Conservation (phyloP, 2,113 vertebrate genomes). For the Telmatochromis brachygnathus region DNA sequence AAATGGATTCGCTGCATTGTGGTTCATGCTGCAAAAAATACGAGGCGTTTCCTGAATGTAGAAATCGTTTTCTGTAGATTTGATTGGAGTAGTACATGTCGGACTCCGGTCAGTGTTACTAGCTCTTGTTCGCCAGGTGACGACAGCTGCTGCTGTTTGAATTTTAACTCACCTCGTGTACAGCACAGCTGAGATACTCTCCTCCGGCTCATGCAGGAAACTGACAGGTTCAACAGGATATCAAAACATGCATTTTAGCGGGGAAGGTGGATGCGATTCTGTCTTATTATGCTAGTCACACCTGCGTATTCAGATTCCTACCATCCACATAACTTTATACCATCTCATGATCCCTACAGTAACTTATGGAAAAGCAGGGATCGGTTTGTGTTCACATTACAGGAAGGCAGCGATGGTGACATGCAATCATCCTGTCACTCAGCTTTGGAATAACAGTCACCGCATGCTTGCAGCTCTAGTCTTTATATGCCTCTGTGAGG, state of each 20-base stretch:
- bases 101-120: neutral
- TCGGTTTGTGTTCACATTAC: neutral
- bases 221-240: neutral
- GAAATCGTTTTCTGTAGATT: neutral
- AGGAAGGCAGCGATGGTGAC: neutral
- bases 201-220: neutral
- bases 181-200: neutral
- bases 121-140: neutral
- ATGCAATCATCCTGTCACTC: neutral
- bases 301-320: neutral
- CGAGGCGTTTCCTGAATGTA: neutral
- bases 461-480: neutral
- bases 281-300: neutral
- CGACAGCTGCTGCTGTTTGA: constrained; percentile 11
- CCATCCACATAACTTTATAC: neutral
- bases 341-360: neutral
- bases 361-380: neutral
- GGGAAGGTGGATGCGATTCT: neutral
- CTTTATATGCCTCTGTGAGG: neutral
- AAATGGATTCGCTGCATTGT: neutral
- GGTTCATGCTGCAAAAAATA: neutral
- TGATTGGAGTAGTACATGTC: neutral
- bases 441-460: neutral
- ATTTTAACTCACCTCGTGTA: constrained; percentile 28
- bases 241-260: neutral